A percentile compares a stretch with the other conserved stretches of the same genome.
Conservation (phyloP, 2,888 invertebrate species). For the Augiades crinisus region DNA sequence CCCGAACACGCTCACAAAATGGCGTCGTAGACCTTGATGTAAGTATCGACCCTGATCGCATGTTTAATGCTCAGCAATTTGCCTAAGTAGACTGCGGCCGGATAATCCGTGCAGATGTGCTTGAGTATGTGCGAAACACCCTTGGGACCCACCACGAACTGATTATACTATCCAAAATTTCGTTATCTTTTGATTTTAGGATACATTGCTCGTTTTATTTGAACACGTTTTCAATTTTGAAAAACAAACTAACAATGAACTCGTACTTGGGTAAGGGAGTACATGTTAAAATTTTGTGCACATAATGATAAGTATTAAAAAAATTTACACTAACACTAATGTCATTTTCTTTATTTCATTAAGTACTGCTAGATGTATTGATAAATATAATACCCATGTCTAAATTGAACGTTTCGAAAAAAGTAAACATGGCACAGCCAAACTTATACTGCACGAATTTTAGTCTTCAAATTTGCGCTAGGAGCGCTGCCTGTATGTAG, state of each 20-base stretch:
- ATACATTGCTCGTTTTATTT: background rate
- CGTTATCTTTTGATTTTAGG: background rate
- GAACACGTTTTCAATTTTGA: background rate
- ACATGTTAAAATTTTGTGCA: no score
- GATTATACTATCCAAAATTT: background rate
- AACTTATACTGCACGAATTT: no score
- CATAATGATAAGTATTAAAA: no score
- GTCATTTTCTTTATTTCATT: no score
- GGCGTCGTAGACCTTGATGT: slow-evolving; percentile 8
- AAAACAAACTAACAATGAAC: background rate
- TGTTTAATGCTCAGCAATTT: slow-evolving; percentile 31
- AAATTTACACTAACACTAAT: no score
- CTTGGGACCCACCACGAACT: slow-evolving; percentile 4
- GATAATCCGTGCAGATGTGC: slow-evolving; percentile 29
- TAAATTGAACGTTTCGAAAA: no score
- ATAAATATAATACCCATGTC: no score
- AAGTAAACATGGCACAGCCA: no score
- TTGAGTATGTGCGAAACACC: slow-evolving; percentile 7
- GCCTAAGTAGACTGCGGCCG: slow-evolving; percentile 30
- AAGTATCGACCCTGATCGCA: slow-evolving; percentile 27
- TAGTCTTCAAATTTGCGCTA: no score
- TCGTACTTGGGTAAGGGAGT: no score
- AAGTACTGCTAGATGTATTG: no score
- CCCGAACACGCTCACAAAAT: slow-evolving; percentile 2
- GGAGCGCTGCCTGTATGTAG: no score